Evolutionary conservation across 2,797 vertebrate species (phyloP), one percentile per base, ranked within the genome.

Genomic region (Pseudochirops cupreus): DNA sequence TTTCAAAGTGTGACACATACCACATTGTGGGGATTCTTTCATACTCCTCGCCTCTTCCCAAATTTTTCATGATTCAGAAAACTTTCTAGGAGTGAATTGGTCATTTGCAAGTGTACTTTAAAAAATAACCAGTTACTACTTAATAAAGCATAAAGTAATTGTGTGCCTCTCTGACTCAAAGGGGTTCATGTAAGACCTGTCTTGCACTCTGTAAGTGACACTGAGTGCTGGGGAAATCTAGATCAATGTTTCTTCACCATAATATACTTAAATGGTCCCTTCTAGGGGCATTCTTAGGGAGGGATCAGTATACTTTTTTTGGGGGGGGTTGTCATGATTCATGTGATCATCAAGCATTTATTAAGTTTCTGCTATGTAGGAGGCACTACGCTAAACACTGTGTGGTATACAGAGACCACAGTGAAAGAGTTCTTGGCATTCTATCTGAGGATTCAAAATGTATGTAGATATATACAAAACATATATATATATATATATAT

Each of bases 11-110:
- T 28, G 96, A 92, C 39, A 96, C 24, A 9, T 5, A 93, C 16
- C 18, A 94, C 90, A 11, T 55, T 96, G 56, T 94, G 29, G 56
- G 26, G 56, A 91, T 91, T 92, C 13, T 82, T 95, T 93, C 90
- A 74, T 31, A 91, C 59, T 93, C 11, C 59, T 82, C 5, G 2
- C 16, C n/a, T 26, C 39, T 82, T n/a, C 16, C n/a, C 21, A 39
- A 46, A 82, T 10, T 46, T 82, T 39, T 82, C 39, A 82, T 46
- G 29, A 26, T 82, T 82, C 7, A 18, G 12, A 82, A 7, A 82
- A 21, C 16, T 74, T 82, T 46, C 21, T 82, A 21, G 67, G 16
- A 74, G 14, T 74, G 16, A 39, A 74, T 39, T 74, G n/a, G 28
- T 39, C n/a, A 74, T 74, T 39, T 74, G 6, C 24, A 82, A 2